Conservation (phyloP, 2,888 invertebrate species). For the Beris morrisii region DNA sequence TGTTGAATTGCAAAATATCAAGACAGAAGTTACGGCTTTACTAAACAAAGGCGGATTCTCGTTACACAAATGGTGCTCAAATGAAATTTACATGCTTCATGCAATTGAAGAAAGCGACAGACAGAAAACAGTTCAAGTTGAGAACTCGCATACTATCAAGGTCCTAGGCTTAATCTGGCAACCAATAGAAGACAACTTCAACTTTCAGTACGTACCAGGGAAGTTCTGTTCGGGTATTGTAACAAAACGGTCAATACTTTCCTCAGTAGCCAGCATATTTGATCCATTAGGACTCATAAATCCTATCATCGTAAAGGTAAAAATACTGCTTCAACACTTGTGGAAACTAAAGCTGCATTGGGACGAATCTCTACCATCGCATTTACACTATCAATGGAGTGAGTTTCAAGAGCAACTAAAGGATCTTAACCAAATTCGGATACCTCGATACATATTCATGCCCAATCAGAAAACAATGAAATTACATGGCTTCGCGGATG, state of each 20-base stretch:
- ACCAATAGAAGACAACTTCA: background rate
- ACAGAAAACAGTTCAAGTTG: background rate
- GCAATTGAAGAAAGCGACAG: background rate
- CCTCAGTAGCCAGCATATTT: background rate
- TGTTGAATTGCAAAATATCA: too few species aligned
- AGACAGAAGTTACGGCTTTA: background rate
- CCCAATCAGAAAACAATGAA: too few species aligned
- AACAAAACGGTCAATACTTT: background rate
- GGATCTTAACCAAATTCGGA: too few species aligned
- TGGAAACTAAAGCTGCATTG: background rate
- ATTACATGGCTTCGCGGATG: too few species aligned
- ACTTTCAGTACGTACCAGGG: background rate
- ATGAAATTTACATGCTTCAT: background rate
- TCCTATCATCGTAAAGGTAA: background rate
- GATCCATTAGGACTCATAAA: background rate
- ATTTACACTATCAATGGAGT: too few species aligned
- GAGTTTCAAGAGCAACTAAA: too few species aligned
- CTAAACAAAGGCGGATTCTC: background rate
- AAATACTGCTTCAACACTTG: background rate
- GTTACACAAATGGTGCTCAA: background rate
- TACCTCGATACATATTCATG: too few species aligned
- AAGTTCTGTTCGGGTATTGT: too few species aligned
- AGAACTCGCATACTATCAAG: background rate
- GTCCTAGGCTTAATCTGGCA: background rate
- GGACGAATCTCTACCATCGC: background rate